These are phyloP conservation scores for Thymallus thymallus DNA, from an alignment of 2,113 vertebrate species.

Conservation along the genomic window DNA sequence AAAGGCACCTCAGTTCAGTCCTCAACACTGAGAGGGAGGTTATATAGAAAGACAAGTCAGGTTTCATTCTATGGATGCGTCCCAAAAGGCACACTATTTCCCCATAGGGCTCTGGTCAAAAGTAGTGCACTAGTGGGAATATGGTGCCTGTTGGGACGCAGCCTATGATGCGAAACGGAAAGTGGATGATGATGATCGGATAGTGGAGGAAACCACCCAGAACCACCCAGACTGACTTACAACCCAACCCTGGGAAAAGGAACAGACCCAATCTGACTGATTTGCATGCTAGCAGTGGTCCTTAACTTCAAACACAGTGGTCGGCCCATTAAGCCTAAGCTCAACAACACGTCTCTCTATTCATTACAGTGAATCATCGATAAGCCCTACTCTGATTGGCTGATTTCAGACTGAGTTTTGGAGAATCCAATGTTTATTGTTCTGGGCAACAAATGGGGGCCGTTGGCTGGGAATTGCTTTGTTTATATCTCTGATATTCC, in stretches of 20 bases:
- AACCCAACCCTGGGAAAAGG: slow-evolving; percentile 6
- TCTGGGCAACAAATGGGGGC: slow-evolving; percentile 6
- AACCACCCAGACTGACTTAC: neutral
- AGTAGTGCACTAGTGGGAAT: too few species aligned
- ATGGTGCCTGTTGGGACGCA: neutral
- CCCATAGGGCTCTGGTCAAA: too few species aligned
- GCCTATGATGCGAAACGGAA: neutral
- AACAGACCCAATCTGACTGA: slow-evolving; percentile 3
- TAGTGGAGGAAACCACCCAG: slow-evolving; percentile 20
- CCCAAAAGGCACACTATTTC: too few species aligned
- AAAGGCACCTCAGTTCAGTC: neutral
- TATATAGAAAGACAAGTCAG: neutral
- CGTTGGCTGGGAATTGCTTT: slow-evolving; percentile 4
- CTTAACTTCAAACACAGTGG: slow-evolving; percentile 33
- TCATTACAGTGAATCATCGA: slow-evolving; percentile 30
- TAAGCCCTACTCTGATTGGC: slow-evolving; percentile 7
- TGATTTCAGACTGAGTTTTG: neutral
- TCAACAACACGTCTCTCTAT: slow-evolving; percentile 6
- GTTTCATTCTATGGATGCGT: neutral
- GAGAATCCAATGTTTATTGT: slow-evolving; percentile 28
- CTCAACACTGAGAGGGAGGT: neutral
- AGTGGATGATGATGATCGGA: slow-evolving; percentile 21
- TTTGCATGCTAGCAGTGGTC: neutral
- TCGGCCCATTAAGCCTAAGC: slow-evolving; percentile 26
- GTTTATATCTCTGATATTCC: too few species aligned